phyloP scores from a whole-genome alignment of 2,888 invertebrate genomes.

The Catocala sponsa region DNA sequence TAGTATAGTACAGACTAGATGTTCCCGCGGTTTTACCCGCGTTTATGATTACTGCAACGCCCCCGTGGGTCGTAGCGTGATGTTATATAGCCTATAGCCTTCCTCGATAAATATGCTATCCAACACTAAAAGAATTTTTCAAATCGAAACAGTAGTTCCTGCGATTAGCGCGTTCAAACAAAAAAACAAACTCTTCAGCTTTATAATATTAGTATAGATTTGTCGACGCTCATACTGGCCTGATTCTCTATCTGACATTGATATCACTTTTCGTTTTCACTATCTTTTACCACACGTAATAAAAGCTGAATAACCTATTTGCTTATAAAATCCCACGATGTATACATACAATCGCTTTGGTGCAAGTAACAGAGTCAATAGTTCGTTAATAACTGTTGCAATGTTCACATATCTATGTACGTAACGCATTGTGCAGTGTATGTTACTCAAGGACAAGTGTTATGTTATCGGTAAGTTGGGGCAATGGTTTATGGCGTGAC shows the following conservation, averaged over 20 bases:
- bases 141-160: too few species aligned
- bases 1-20: too few species aligned
- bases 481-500: background rate
- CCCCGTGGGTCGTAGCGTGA: too few species aligned
- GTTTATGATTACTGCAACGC: too few species aligned
- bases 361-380: slow-evolving; percentile 27
- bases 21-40: too few species aligned
- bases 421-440: slow-evolving; percentile 46
- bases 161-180: too few species aligned
- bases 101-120: too few species aligned
- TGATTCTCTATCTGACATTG: background rate
- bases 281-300: background rate
- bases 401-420: slow-evolving; percentile 58
- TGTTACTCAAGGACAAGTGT: slow-evolving; percentile 11
- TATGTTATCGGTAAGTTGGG: slow-evolving; percentile 6
- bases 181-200: too few species aligned
- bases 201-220: too few species aligned
- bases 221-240: too few species aligned
- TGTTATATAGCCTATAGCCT: too few species aligned
- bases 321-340: slow-evolving; percentile 46
- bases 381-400: slow-evolving; percentile 57
- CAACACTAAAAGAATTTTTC: too few species aligned
- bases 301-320: slow-evolving; percentile 35
- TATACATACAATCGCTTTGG: slow-evolving; percentile 27
- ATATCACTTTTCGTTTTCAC: background rate